phyloP scores from a whole-genome alignment of 1,140 invertebrate genomes.

The Drosophila navojoa region DNA sequence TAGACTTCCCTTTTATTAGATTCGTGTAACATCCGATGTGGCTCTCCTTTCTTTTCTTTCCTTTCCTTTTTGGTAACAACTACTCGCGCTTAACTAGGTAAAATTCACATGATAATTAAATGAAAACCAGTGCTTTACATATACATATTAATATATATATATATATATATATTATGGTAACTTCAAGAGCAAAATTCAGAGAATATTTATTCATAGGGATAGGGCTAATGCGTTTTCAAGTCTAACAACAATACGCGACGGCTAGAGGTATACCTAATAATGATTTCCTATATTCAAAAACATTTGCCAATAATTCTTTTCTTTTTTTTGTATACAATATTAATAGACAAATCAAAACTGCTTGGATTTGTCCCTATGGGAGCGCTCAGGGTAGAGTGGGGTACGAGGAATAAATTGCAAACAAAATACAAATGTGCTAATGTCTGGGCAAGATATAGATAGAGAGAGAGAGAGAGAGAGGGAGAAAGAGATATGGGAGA shows the following conservation, averaged over 20 bases:
- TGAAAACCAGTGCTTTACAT: slow-evolving; percentile 24
- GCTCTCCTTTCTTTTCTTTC: slow-evolving; percentile 1
- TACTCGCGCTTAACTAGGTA: slow-evolving; percentile 62
- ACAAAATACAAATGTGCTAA: slow-evolving; percentile 16
- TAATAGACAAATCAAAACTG: background rate
- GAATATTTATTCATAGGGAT: slow-evolving; percentile 50
- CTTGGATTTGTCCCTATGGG: background rate
- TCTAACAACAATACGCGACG: slow-evolving; percentile 71
- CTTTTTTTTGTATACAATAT: slow-evolving; percentile 25
- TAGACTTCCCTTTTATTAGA: slow-evolving; percentile 18
- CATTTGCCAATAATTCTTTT: slow-evolving; percentile 36
- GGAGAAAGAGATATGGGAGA: no score
- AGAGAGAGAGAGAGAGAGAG: background rate
- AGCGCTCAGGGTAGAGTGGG: background rate
- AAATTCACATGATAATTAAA: slow-evolving; percentile 54
- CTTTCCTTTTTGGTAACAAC: slow-evolving; percentile 51
- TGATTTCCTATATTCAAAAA: slow-evolving; percentile 42
- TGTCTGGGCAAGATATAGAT: slow-evolving; percentile 13
- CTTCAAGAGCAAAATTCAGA: slow-evolving; percentile 53
- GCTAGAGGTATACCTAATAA: slow-evolving; percentile 43
- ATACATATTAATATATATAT: no score
- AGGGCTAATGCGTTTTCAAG: slow-evolving; percentile 23
- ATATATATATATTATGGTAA: slow-evolving; percentile 17
- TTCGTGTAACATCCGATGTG: slow-evolving; percentile 44
- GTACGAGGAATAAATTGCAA: background rate